Conservation (phyloP, 1,140 invertebrate species). For the Drosophila saltans region DNA sequence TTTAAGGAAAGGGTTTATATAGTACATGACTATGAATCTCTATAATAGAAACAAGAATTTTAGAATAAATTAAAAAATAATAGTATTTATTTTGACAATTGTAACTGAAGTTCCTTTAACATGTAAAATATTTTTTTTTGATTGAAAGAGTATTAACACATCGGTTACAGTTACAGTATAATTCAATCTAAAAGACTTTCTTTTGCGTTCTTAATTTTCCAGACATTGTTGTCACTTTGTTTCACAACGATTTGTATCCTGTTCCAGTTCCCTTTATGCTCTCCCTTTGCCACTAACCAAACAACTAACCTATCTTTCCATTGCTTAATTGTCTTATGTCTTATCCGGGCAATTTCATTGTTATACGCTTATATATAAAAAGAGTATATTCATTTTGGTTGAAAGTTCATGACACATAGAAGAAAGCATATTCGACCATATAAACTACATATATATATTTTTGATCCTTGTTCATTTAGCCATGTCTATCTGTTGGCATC, state of each 20-base stretch:
- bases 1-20: background rate
- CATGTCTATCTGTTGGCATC: too few species aligned
- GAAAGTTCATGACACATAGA: too few species aligned
- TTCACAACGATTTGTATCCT: constrained; percentile 1
- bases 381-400: too few species aligned
- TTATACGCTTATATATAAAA: too few species aligned
- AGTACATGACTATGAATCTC: too few species aligned
- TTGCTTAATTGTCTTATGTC: constrained; percentile 16
- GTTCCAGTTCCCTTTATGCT: background rate
- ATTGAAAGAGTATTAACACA: background rate
- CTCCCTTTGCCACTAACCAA: background rate
- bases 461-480: too few species aligned
- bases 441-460: too few species aligned
- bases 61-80: too few species aligned
- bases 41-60: too few species aligned
- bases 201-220: constrained; percentile 13
- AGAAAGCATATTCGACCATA: too few species aligned
- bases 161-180: background rate
- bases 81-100: too few species aligned
- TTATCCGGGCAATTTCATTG: constrained; percentile 31
- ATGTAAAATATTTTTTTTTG: background rate
- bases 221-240: constrained; percentile 10
- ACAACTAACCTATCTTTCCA: background rate
- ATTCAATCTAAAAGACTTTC: background rate
- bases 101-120: too few species aligned